Percentiles rank a stretch among this genome's conserved stretches.
phyloP scores from a whole-genome alignment of 2,797 vertebrate genomes.

The Champsocephalus gunnari region DNA sequence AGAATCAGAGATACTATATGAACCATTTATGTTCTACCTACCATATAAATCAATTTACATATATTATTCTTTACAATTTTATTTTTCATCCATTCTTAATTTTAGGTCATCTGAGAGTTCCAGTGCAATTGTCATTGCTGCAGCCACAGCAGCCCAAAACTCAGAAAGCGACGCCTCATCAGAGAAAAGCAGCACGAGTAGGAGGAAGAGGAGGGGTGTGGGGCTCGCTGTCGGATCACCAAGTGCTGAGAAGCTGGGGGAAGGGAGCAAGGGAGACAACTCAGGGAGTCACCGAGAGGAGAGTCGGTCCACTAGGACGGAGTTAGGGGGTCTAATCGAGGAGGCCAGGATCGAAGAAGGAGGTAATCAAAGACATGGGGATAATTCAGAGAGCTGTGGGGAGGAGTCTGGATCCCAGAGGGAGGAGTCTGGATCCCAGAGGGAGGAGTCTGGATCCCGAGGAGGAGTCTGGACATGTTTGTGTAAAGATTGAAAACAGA shows the following conservation, averaged over 20 bases:
- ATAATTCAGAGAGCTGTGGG: slow-evolving; percentile 30
- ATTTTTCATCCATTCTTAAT: background rate
- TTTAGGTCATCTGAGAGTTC: slow-evolving; percentile 51
- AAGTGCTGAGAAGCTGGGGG: background rate
- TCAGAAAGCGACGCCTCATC: slow-evolving; percentile 43
- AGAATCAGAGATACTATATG: too few species aligned
- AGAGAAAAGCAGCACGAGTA: slow-evolving; percentile 25
- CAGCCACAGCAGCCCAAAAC: slow-evolving; percentile 5
- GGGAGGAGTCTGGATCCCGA: background rate
- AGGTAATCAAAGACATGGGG: background rate
- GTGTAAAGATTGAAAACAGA: slow-evolving; percentile 3
- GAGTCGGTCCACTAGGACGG: slow-evolving; percentile 10
- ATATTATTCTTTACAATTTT: background rate
- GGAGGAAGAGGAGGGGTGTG: slow-evolving; percentile 25
- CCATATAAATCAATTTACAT: too few species aligned
- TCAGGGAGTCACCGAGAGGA: slow-evolving; percentile 16
- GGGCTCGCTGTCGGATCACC: slow-evolving; percentile 13
- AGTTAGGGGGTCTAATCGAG: slow-evolving; percentile 14
- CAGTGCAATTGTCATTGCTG: slow-evolving; percentile 7
- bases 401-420: slow-evolving; percentile 25
- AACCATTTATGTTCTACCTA: too few species aligned
- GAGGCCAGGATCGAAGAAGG: slow-evolving; percentile 9
- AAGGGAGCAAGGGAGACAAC: slow-evolving; percentile 19
- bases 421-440: background rate
- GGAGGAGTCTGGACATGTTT: slow-evolving; percentile 25